A percentile compares a stretch with the other conserved stretches of the same genome.
These are phyloP conservation scores for Sesamia nonagrioides DNA, from an alignment of 1,140 invertebrate genomes.

Conservation along the genomic window DNA sequence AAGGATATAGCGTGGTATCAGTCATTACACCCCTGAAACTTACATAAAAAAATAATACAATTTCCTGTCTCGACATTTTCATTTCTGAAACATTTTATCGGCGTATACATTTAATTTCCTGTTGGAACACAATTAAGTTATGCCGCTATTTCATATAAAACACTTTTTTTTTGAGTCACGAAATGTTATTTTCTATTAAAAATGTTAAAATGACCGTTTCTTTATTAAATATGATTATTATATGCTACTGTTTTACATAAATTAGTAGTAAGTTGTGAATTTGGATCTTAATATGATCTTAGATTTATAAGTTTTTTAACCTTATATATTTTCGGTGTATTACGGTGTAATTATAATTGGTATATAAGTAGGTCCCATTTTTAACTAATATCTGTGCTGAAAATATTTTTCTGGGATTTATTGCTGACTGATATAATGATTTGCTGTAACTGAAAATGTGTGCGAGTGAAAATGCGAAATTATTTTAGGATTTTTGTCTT, in stretches of 20 bases:
- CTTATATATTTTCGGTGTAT: too few relatives aligned
- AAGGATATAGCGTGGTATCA: constrained; percentile 5
- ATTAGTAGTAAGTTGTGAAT: constrained; percentile 24
- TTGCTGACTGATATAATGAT: too few relatives aligned
- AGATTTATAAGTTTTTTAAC: background rate
- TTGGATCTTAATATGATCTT: constrained; percentile 36
- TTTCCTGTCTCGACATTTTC: constrained; percentile 49
- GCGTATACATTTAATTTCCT: constrained; percentile 70
- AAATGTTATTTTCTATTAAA: constrained; percentile 49
- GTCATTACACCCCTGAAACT: constrained; percentile 31
- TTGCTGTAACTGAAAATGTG: too few relatives aligned
- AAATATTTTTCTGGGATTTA: too few relatives aligned
- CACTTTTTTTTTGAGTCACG: constrained; percentile 45
- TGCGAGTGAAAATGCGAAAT: too few relatives aligned
- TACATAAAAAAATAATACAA: constrained; percentile 48
- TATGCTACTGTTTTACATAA: constrained; percentile 46
- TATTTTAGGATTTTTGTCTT: too few relatives aligned
- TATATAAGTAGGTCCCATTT: background rate
- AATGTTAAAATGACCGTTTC: background rate
- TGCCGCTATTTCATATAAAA: constrained; percentile 37
- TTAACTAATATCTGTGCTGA: too few relatives aligned
- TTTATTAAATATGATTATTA: constrained; percentile 38
- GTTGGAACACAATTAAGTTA: constrained; percentile 62
- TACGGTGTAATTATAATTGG: background rate
- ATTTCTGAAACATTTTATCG: constrained; percentile 48